Conservation (phyloP, 2,888 invertebrate genomes). For the Steromphala cineraria region DNA sequence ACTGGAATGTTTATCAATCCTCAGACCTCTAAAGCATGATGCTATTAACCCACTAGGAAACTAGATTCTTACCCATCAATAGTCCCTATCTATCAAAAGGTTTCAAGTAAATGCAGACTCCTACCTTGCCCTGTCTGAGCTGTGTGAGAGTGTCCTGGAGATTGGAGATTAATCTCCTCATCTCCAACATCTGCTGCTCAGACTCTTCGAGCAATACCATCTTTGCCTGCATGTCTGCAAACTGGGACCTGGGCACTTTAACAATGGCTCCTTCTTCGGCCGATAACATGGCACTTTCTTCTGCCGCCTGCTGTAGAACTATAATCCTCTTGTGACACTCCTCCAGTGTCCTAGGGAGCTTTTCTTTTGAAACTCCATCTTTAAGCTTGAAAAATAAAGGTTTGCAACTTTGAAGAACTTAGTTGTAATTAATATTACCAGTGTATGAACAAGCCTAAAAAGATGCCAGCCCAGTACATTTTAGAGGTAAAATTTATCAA, state of each 20-base stretch:
- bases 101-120: background rate
- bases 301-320: constrained; percentile 56
- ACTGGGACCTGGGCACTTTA: constrained; percentile 49
- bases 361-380: constrained; percentile 31
- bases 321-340: constrained; percentile 63
- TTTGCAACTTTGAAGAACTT: no score
- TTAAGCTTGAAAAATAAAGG: no score
- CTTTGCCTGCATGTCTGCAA: constrained; percentile 49
- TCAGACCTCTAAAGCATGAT: no score
- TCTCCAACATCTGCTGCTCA: constrained; percentile 53
- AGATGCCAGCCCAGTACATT: no score
- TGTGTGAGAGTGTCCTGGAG: constrained; percentile 58
- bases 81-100: background rate
- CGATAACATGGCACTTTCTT: constrained; percentile 31
- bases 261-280: constrained; percentile 29
- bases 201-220: constrained; percentile 52
- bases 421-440: no score
- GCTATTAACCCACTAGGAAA: background rate
- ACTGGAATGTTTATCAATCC: no score
- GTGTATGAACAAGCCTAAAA: no score
- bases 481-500: no score
- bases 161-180: constrained; percentile 57
- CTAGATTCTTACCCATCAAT: background rate
- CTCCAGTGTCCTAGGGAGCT: constrained; percentile 59
- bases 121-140: constrained; percentile 58